These are phyloP conservation scores for Petrocephalus sullivani DNA, from an alignment of 2,797 vertebrate genomes.

Conservation along the genomic window DNA sequence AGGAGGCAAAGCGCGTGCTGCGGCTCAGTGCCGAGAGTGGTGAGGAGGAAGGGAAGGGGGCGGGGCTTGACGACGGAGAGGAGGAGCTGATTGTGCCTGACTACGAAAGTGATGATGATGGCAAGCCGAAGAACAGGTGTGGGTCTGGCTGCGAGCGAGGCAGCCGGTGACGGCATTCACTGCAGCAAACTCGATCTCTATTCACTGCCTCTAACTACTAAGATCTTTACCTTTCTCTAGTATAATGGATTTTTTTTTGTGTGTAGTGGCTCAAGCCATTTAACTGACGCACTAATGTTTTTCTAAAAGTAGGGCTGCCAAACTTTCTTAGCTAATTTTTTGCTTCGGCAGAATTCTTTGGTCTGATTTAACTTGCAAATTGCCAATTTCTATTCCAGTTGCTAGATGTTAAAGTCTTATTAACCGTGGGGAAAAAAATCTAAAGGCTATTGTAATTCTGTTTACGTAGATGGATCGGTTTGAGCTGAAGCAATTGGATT, in stretches of 20 bases:
- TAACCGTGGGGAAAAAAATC: not conserved
- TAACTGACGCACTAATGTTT: not conserved
- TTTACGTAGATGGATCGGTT: not conserved
- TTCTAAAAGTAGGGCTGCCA: not conserved
- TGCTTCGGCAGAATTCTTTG: not conserved
- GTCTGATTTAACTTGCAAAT: not conserved
- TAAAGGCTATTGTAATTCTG: not conserved
- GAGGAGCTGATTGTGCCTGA: conserved; percentile 85
- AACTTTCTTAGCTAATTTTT: not conserved
- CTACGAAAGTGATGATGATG: conserved; percentile 91
- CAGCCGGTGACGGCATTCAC: not conserved
- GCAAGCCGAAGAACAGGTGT: conserved; percentile 57
- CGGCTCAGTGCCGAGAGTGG: conserved; percentile 60
- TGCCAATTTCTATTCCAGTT: not conserved
- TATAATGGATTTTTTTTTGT: not conserved
- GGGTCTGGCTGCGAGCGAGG: not conserved
- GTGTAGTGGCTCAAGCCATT: not conserved
- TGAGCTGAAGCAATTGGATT: not conserved
- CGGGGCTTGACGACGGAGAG: conserved; percentile 60
- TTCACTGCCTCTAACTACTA: not conserved
- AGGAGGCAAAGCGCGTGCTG: conserved; percentile 73
- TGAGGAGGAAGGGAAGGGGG: conserved; percentile 53
- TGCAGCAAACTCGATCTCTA: not conserved
- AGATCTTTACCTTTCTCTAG: not conserved
- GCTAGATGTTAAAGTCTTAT: not conserved